phyloP scores from a whole-genome alignment of 2,888 invertebrate species.

The Zaprionus obscuricornis region DNA sequence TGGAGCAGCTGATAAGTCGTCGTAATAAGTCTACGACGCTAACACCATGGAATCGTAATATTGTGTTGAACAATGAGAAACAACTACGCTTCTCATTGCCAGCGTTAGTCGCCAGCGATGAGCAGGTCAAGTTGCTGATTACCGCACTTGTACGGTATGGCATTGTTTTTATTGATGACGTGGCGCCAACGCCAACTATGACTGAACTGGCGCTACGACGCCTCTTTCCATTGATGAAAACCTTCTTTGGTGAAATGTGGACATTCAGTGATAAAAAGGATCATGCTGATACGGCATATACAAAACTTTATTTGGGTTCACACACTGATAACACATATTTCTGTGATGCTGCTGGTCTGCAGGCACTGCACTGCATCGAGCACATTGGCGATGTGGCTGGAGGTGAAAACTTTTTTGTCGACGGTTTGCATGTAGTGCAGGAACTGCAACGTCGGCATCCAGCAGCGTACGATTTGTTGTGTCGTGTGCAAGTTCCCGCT shows the following conservation, averaged over 20 bases:
- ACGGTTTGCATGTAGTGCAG: constrained; percentile 88
- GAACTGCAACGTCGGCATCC: constrained; percentile 85
- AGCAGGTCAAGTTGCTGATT: constrained; percentile 84
- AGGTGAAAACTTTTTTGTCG: constrained; percentile 89
- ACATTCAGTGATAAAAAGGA: constrained; percentile 85
- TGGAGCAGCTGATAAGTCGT: constrained; percentile 57
- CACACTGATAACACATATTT: constrained; percentile 93
- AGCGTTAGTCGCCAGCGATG: constrained; percentile 84
- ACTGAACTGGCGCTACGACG: constrained; percentile 84
- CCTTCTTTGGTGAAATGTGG: constrained; percentile 91
- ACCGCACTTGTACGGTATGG: constrained; percentile 81
- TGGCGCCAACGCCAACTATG: constrained; percentile 79
- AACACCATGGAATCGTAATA: constrained; percentile 84
- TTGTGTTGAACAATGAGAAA: constrained; percentile 82
- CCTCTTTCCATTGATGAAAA: constrained; percentile 87
- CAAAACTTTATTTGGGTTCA: constrained; percentile 87
- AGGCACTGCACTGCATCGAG: constrained; percentile 86
- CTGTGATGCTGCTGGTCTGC: constrained; percentile 88
- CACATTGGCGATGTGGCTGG: constrained; percentile 86
- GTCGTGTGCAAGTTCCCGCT: constrained; percentile 85
- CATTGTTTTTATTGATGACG: constrained; percentile 81
- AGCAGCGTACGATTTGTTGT: constrained; percentile 86
- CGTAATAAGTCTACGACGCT: constrained; percentile 64
- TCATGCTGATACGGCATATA: constrained; percentile 90
- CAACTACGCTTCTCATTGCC: constrained; percentile 82